Evolutionary conservation across 2,888 invertebrate genomes (phyloP).

Genomic region (Synergus umbraculus): DNA sequence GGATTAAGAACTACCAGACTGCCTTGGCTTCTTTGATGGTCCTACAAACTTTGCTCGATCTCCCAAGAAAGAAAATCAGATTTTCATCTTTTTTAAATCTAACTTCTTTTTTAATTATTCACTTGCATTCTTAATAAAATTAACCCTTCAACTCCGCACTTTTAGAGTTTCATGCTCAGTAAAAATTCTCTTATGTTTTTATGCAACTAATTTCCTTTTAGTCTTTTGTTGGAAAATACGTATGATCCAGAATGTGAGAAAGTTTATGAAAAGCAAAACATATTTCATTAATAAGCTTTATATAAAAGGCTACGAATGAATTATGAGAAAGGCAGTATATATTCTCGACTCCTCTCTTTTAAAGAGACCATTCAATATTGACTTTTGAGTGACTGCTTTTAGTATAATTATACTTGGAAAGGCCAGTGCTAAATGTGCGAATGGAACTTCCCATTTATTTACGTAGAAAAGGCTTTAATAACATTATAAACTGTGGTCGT

Average conservation of each 20-base stretch:
- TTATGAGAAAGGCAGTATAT: neutral
- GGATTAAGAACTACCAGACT: conserved; percentile 62
- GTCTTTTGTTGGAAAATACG: neutral
- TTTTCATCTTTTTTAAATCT: neutral
- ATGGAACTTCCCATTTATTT: no score
- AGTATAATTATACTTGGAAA: neutral
- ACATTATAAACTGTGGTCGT: neutral
- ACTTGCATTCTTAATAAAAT: neutral
- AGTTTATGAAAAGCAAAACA: conserved; percentile 4
- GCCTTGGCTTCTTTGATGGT: conserved; percentile 50
- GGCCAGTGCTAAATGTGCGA: neutral
- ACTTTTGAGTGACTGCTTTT: conserved; percentile 10
- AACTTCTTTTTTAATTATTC: neutral
- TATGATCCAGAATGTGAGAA: neutral
- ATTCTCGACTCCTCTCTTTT: neutral
- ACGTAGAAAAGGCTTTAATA: neutral
- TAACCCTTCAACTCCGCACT: neutral
- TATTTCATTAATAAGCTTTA: conserved; percentile 23
- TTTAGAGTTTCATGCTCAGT: neutral
- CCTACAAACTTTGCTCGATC: conserved; percentile 45
- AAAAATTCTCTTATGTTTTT: neutral
- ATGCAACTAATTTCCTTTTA: neutral
- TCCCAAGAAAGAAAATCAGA: neutral
- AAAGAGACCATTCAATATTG: neutral
- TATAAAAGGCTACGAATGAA: neutral